phyloP scores from a whole-genome alignment of 2,113 vertebrate genomes.

The Casuarius casuarius region DNA sequence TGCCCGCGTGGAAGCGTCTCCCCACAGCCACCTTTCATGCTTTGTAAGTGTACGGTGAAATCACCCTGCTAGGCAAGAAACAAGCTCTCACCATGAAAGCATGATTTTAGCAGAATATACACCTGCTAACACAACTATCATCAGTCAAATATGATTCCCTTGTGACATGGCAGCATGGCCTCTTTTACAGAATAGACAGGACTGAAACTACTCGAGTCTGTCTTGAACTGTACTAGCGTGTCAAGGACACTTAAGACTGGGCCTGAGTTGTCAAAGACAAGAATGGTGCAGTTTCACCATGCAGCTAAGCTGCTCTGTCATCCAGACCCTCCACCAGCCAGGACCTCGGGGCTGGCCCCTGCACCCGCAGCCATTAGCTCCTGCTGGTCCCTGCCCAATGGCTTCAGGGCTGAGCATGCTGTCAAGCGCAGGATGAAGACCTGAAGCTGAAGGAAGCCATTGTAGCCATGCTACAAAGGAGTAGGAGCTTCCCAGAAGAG shows the following conservation, averaged over 20 bases:
- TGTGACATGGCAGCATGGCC: background rate
- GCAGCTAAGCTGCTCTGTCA: background rate
- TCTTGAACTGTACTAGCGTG: background rate
- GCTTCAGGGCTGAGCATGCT: background rate
- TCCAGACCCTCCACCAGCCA: background rate
- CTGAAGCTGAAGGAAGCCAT: background rate
- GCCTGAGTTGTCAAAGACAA: background rate
- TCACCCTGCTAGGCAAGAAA: background rate
- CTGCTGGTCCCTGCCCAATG: accelerated
- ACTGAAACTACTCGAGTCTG: background rate
- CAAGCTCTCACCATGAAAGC: background rate
- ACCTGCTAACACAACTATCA: background rate
- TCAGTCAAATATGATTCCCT: background rate
- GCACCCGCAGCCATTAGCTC: background rate
- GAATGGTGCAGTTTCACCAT: background rate
- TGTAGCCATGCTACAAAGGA: background rate
- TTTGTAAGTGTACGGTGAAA: background rate
- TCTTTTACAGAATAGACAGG: background rate
- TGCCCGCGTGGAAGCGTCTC: background rate
- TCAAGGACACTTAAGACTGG: background rate
- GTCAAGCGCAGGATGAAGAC: background rate
- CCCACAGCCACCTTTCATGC: background rate
- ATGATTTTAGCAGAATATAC: background rate
- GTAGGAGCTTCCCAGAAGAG: background rate
- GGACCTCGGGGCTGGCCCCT: background rate